Evolutionary conservation across 2,888 invertebrate species (phyloP).

Genomic region (Pristionchus exspectatus): DNA sequence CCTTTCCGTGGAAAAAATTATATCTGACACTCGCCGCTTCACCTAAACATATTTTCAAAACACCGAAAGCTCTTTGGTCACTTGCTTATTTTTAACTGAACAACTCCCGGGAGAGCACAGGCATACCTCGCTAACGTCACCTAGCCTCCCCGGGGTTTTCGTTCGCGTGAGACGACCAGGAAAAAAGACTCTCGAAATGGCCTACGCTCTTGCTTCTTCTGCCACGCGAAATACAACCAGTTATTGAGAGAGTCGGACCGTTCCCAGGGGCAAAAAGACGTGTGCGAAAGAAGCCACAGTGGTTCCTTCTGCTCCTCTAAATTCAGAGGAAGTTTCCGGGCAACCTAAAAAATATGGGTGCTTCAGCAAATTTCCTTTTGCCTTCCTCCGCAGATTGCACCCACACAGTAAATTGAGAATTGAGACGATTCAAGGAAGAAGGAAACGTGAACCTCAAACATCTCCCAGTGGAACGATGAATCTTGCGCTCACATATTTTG

Average conservation of each 20-base stretch:
- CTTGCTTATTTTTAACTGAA: no score
- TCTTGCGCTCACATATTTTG: background rate
- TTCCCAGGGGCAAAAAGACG: background rate
- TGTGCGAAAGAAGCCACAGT: background rate
- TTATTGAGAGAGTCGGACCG: no score
- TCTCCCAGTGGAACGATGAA: constrained; percentile 2
- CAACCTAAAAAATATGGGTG: background rate
- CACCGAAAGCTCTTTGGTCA: no score
- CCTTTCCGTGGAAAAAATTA: background rate
- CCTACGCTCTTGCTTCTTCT: no score
- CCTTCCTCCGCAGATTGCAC: background rate
- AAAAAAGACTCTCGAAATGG: no score
- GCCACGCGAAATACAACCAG: no score
- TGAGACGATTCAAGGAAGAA: constrained; percentile 55
- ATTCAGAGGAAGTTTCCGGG: background rate
- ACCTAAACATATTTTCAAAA: no score
- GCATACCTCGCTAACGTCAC: background rate
- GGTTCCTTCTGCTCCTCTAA: background rate
- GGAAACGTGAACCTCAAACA: constrained; percentile 66
- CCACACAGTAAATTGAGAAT: background rate
- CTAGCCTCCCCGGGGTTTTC: background rate
- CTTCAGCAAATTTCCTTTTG: background rate
- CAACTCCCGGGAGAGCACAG: no score
- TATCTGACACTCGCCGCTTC: background rate
- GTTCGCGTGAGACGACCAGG: background rate